Percentiles rank a stretch among this genome's conserved stretches.
Conservation (phyloP, 2,113 vertebrate genomes). For the Ciconia boyciana region DNA sequence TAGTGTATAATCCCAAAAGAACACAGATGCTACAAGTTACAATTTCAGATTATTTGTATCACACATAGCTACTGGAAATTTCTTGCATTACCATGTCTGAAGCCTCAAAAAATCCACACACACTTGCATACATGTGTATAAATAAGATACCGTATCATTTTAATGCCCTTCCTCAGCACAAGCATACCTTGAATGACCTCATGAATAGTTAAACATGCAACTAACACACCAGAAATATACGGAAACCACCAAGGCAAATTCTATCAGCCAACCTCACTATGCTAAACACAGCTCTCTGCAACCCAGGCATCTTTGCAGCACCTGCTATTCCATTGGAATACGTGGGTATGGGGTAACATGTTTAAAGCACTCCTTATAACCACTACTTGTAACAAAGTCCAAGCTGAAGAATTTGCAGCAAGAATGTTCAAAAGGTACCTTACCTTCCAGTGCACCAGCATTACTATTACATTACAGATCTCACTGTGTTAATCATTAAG, state of each 20-base stretch:
- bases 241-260: background rate
- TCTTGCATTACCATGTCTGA: background rate
- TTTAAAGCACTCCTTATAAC: background rate
- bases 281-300: background rate
- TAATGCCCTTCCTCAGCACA: background rate
- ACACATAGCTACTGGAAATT: background rate
- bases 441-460: background rate
- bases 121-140: background rate
- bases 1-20: constrained; percentile 11
- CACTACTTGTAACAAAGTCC: background rate
- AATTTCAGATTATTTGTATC: background rate
- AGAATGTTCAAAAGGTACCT: background rate
- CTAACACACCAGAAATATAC: background rate
- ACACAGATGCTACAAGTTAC: background rate
- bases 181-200: background rate
- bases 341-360: background rate
- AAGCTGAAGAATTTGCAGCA: background rate
- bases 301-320: background rate
- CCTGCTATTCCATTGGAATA: background rate
- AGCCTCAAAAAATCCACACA: accelerated
- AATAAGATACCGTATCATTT: background rate
- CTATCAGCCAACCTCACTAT: background rate
- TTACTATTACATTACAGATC: background rate
- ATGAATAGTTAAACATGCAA: background rate
- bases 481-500: background rate